Evolutionary conservation across 1,140 invertebrate species (phyloP).

Genomic region (Lucilia sericata): DNA sequence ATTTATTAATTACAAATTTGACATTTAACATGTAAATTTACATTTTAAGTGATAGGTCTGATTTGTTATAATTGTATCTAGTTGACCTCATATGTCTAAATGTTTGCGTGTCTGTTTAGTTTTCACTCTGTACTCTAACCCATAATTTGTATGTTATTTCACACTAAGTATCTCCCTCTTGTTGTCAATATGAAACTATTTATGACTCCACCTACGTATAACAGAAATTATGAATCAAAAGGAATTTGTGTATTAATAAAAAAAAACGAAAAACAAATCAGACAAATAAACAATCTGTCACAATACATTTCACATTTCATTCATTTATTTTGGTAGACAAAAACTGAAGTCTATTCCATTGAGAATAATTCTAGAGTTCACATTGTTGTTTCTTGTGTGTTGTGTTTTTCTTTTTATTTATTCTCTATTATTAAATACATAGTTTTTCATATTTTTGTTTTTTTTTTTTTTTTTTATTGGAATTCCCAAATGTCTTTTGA

Average conservation of each 20-base stretch:
- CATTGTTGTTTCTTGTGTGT: background rate
- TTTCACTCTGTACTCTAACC: too few species aligned
- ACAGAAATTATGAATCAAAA: background rate
- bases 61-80: too few species aligned
- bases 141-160: too few species aligned
- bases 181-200: too few species aligned
- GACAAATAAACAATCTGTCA: constrained; percentile 7
- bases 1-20: too few species aligned
- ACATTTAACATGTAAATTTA: too few species aligned
- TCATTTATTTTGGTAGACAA: background rate
- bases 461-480: background rate
- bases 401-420: background rate
- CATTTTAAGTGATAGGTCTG: too few species aligned
- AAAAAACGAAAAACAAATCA: background rate
- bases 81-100: too few species aligned
- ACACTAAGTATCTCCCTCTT: too few species aligned
- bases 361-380: background rate
- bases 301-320: constrained; percentile 22
- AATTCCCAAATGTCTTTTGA: background rate
- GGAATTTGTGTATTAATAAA: background rate
- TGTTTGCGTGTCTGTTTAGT: too few species aligned
- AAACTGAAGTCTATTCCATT: background rate
- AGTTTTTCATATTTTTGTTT: background rate
- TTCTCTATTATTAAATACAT: background rate
- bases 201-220: background rate